These are phyloP conservation scores for Tiphia femorata DNA, from an alignment of 2,888 invertebrate species.

Conservation along the genomic window DNA sequence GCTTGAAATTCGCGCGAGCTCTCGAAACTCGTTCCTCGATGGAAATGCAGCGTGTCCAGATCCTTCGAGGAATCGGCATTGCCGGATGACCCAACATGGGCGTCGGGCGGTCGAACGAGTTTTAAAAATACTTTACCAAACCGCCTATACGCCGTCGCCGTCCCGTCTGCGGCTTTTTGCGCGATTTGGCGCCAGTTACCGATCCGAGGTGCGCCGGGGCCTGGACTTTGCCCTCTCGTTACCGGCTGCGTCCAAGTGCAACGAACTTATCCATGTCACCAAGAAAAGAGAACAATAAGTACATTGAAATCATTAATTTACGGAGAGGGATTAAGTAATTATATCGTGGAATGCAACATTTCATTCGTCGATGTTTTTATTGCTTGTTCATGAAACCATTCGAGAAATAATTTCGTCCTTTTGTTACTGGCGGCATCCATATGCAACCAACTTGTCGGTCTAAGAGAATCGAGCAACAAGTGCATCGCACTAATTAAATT, in stretches of 20 bases:
- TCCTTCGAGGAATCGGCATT: slow-evolving; percentile 35
- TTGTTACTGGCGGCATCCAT: too few relatives aligned
- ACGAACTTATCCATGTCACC: slow-evolving; percentile 28
- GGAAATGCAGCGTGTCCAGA: neutral
- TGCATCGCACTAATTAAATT: too few relatives aligned
- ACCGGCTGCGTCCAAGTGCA: slow-evolving; percentile 16
- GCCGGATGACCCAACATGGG: slow-evolving; percentile 45
- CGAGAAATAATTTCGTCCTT: too few relatives aligned
- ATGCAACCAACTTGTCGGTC: too few relatives aligned
- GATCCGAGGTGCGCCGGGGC: slow-evolving; percentile 30
- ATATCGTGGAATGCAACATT: too few relatives aligned
- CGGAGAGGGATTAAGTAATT: too few relatives aligned
- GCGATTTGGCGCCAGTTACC: slow-evolving; percentile 49
- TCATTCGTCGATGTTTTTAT: too few relatives aligned
- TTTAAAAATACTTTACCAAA: slow-evolving; percentile 54
- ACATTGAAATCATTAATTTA: too few relatives aligned
- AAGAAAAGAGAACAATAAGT: too few relatives aligned
- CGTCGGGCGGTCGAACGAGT: slow-evolving; percentile 47
- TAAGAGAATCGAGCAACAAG: too few relatives aligned
- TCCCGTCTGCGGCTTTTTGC: slow-evolving; percentile 41
- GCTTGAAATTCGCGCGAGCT: neutral
- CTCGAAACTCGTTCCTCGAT: slow-evolving; percentile 11
- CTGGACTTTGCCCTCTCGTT: slow-evolving; percentile 16
- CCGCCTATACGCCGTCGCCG: slow-evolving; percentile 21
- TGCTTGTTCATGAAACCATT: too few relatives aligned